Evolutionary conservation across 2,888 invertebrate genomes (phyloP), one percentile per base, ranked within the genome.

Genomic region (Megamerina dolium): DNA sequence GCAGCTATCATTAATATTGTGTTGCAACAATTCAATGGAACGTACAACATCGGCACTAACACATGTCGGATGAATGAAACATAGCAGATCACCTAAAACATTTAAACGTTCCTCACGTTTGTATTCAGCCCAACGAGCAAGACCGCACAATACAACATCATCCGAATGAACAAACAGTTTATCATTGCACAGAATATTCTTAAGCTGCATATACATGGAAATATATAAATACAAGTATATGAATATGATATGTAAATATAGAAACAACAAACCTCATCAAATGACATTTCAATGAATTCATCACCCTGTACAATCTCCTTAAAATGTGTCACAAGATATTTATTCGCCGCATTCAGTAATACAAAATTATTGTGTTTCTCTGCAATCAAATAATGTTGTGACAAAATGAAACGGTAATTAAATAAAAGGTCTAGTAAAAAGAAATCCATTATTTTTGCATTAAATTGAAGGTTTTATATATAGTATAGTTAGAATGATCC

Each of bases 191-290:
- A 63, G 48, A 10, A 63, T 55, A 23, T 51, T 48, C 2, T 40
- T 42, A 12, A 59, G 45, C 59, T 60, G 45, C 2, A 45, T n/a
- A n/a, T n/a, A n/a, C n/a, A n/a, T n/a, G n/a, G n/a, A n/a, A 38
- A n/a, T n/a, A n/a, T n/a, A n/a, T n/a, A n/a, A n/a, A n/a, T n/a
- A n/a, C n/a, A n/a, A n/a, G n/a, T n/a, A n/a, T n/a, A n/a, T n/a
- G n/a, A n/a, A n/a, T n/a, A n/a, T n/a, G n/a, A n/a, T n/a, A n/a
- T n/a, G n/a, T n/a, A n/a, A n/a, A n/a, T n/a, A n/a, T n/a, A n/a
- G n/a, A n/a, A n/a, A n/a, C n/a, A n/a, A n/a, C n/a, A n/a, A n/a
- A 62, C 62, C 52, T 63, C 62, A 6, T 55, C 55, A 33, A 54
- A 54, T 2, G 53, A 45, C 29, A 63, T 51, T 10, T 52, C 49